A percentile compares a stretch with the other conserved stretches of the same genome.
phyloP scores from a whole-genome alignment of 2,113 vertebrate species.

The Perca flavescens region DNA sequence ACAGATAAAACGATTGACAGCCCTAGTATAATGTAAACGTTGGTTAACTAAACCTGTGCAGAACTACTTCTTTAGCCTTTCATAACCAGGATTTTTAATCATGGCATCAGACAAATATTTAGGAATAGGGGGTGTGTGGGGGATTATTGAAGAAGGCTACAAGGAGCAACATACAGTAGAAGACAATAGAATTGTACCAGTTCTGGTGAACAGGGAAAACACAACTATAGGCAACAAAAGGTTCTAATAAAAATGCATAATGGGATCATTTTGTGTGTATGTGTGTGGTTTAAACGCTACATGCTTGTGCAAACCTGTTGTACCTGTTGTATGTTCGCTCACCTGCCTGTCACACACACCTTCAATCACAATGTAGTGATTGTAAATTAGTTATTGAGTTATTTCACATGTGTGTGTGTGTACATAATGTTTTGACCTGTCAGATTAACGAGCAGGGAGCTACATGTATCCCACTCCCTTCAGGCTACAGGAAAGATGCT shows the following conservation, averaged over 20 bases:
- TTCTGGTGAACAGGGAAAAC: neutral
- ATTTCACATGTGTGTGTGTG: neutral
- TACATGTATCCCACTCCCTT: constrained; percentile 1
- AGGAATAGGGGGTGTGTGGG: neutral
- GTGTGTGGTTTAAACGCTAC: neutral
- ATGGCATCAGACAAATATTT: neutral
- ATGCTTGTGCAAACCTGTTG: neutral
- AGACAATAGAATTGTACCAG: neutral
- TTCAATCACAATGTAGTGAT: neutral
- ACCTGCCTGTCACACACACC: neutral
- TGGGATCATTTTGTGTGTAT: neutral
- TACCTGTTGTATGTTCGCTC: neutral
- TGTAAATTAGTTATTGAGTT: neutral
- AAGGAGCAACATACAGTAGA: neutral
- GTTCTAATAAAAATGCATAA: neutral
- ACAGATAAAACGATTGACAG: too few species aligned
- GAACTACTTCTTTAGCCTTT: too few species aligned
- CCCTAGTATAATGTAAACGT: too few species aligned
- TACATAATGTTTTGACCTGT: constrained; percentile 10
- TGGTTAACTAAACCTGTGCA: too few species aligned
- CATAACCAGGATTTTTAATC: too few species aligned
- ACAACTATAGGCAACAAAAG: too few species aligned
- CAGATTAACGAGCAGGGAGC: constrained; percentile 29
- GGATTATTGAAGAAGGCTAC: neutral
- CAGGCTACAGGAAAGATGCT: constrained; percentile 8